Percentiles rank a stretch among this genome's conserved stretches.
phyloP scores from a whole-genome alignment of 2,888 invertebrate genomes.

The Cantharis lateralis region DNA sequence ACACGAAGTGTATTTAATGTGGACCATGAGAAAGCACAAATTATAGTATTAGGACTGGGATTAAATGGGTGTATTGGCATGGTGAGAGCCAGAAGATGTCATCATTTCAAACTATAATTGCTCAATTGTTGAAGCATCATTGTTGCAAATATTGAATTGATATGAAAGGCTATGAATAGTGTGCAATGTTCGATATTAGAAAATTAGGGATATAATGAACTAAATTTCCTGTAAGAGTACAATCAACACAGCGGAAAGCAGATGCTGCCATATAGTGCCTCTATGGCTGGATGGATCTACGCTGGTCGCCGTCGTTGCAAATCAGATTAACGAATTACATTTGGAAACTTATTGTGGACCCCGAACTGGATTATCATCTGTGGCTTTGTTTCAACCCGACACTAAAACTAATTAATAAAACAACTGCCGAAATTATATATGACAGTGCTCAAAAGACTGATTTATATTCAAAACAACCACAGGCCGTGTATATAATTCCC shows the following conservation, averaged over 20 bases:
- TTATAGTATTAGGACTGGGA: neutral
- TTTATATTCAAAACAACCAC: constrained; percentile 13
- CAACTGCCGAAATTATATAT: constrained; percentile 16
- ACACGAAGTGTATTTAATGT: constrained; percentile 30
- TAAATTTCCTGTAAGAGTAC: constrained; percentile 18
- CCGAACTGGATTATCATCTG: constrained; percentile 26
- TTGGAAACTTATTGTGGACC: constrained; percentile 27
- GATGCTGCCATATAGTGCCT: constrained; percentile 19
- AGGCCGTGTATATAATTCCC: neutral
- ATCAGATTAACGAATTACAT: constrained; percentile 34
- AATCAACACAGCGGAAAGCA: constrained; percentile 23
- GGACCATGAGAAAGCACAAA: constrained; percentile 4
- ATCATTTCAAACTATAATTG: neutral
- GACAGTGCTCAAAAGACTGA: constrained; percentile 7
- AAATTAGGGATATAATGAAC: constrained; percentile 22
- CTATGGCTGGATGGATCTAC: constrained; percentile 12
- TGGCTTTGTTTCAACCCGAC: constrained; percentile 22
- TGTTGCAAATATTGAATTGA: neutral
- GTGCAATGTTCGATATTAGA: constrained; percentile 12
- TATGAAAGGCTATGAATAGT: constrained; percentile 7
- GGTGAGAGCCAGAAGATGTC: neutral
- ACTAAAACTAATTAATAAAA: constrained; percentile 26
- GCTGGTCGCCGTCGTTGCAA: constrained; percentile 24
- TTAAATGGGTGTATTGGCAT: neutral
- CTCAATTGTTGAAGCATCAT: neutral